Conservation (phyloP, 1,140 invertebrate genomes). For the Drosophila teissieri region DNA sequence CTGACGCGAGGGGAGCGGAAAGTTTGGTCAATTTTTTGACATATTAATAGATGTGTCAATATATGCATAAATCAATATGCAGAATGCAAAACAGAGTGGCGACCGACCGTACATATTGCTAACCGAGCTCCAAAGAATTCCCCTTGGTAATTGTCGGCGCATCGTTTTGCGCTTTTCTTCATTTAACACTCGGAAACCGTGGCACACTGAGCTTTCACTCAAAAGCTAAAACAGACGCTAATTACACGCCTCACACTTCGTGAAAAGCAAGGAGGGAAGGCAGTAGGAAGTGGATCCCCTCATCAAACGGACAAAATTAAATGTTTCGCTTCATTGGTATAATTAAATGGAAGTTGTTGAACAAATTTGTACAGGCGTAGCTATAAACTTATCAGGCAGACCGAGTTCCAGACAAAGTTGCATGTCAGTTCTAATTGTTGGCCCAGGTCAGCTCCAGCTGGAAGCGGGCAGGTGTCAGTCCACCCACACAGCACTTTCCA, state of each 20-base stretch:
- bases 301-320: constrained; percentile 32
- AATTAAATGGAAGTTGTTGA: constrained; percentile 76
- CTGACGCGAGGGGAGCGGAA: constrained; percentile 2
- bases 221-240: constrained; percentile 55
- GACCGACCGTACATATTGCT: constrained; percentile 17
- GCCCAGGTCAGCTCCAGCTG: constrained; percentile 27
- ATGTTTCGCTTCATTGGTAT: constrained; percentile 66
- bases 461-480: constrained; percentile 36
- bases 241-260: constrained; percentile 52
- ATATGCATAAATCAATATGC: constrained; percentile 66
- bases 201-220: constrained; percentile 7
- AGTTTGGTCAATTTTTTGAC: constrained; percentile 48
- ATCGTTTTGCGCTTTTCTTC: constrained; percentile 31
- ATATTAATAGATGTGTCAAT: constrained; percentile 72
- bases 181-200: constrained; percentile 58
- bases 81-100: constrained; percentile 9
- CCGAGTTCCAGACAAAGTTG: constrained; percentile 56
- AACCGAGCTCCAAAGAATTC: background rate
- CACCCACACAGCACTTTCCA: constrained; percentile 8
- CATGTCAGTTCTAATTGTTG: constrained; percentile 72
- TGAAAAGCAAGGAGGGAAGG: background rate
- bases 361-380: constrained; percentile 67
- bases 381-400: constrained; percentile 70
- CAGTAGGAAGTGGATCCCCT: background rate
- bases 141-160: constrained; percentile 18